Evolutionary conservation across 2,888 invertebrate species (phyloP).

Genomic region (Agrochola lychnidis): DNA sequence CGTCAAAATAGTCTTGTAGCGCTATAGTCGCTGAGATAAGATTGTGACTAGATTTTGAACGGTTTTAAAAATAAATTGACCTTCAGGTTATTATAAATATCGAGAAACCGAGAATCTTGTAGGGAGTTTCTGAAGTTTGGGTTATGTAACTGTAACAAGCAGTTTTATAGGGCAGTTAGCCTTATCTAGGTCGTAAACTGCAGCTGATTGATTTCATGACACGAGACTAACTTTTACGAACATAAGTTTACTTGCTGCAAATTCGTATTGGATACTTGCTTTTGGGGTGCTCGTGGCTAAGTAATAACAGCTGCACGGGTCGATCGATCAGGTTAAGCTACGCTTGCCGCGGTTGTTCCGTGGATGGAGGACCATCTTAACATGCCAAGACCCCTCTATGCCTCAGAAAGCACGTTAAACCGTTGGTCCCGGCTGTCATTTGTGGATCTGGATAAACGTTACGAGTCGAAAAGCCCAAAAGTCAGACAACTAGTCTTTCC

Average conservation of each 20-base stretch:
- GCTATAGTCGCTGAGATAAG: neutral
- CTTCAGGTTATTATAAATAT: neutral
- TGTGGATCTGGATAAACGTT: neutral
- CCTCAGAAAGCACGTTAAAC: neutral
- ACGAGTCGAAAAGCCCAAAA: neutral
- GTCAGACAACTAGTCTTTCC: neutral
- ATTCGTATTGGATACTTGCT: neutral
- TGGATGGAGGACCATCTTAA: neutral
- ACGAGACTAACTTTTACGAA: slow-evolving; percentile 9
- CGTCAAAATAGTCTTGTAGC: neutral
- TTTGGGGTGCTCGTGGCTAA: neutral
- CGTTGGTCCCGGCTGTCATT: neutral
- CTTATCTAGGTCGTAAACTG: slow-evolving; percentile 22
- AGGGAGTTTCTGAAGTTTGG: neutral
- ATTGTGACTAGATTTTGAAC: too few species aligned
- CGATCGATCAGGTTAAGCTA: neutral
- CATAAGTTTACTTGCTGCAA: neutral
- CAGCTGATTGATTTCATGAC: slow-evolving; percentile 7
- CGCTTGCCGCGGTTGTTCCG: neutral
- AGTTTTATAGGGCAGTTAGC: neutral
- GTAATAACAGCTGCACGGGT: neutral
- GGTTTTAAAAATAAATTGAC: neutral
- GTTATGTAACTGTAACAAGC: neutral
- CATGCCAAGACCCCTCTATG: neutral
- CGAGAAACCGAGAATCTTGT: neutral